Conservation (phyloP, 2,113 vertebrate genomes). For the Alligator sinensis region DNA sequence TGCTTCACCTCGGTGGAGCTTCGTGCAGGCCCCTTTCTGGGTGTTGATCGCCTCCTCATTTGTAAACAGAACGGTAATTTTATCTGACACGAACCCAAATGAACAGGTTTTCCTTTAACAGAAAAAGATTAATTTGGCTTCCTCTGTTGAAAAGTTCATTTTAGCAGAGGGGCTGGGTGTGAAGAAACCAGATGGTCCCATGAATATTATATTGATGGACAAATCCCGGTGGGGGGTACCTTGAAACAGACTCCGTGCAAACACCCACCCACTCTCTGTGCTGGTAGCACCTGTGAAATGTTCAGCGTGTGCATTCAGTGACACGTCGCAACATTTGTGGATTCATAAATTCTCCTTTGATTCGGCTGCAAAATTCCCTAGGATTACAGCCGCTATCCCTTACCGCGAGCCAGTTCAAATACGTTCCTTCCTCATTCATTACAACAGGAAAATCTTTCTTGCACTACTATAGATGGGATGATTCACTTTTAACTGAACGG, state of each 20-base stretch:
- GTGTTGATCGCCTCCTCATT: background rate
- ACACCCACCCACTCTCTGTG: background rate
- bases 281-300: background rate
- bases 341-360: background rate
- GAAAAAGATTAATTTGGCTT: slow-evolving; percentile 41
- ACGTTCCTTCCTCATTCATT: background rate
- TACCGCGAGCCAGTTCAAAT: background rate
- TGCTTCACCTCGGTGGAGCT: background rate
- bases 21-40: background rate
- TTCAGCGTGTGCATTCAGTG: fast-evolving
- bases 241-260: background rate
- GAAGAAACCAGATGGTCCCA: slow-evolving; percentile 14
- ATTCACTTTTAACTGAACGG: background rate
- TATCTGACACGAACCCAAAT: fast-evolving
- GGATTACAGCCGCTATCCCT: background rate
- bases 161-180: background rate
- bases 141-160: background rate
- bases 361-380: background rate
- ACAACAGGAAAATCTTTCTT: background rate
- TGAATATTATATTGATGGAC: background rate
- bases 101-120: background rate
- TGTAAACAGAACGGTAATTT: background rate
- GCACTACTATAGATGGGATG: background rate
- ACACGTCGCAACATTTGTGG: background rate
- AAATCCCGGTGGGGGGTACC: background rate